A percentile compares a stretch with the other conserved stretches of the same genome.
phyloP scores from a whole-genome alignment of 2,113 vertebrate species.

The Holacanthus passer region DNA sequence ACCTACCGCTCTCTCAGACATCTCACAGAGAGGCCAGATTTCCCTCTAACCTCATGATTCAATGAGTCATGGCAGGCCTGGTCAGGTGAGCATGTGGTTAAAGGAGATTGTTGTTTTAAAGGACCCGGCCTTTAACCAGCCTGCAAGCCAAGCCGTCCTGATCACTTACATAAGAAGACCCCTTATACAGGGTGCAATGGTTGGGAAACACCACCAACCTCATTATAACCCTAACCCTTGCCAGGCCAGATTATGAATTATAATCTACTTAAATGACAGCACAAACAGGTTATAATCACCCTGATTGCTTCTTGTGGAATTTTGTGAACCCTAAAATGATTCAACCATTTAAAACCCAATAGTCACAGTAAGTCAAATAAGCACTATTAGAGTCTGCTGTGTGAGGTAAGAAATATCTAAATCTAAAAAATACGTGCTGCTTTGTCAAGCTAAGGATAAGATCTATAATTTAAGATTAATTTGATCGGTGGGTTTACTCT shows the following conservation, averaged over 20 bases:
- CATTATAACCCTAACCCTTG: constrained; percentile 38
- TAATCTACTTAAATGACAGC: constrained; percentile 52
- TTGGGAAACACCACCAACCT: constrained; percentile 66
- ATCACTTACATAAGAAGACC: constrained; percentile 70
- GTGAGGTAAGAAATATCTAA: not conserved
- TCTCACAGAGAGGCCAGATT: constrained; percentile 40
- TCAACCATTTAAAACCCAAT: not conserved
- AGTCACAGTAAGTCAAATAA: not conserved
- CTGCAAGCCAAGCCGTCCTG: constrained; percentile 33
- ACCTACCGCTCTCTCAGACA: constrained; percentile 45
- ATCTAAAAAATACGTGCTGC: not conserved
- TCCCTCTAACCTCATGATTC: constrained; percentile 60
- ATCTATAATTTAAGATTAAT: not conserved
- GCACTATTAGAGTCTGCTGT: not conserved
- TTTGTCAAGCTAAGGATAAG: not conserved
- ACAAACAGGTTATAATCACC: constrained; percentile 23
- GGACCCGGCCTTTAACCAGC: not conserved
- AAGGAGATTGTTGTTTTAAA: constrained; percentile 54
- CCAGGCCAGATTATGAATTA: constrained; percentile 62
- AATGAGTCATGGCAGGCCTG: constrained; percentile 46
- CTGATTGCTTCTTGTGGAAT: constrained; percentile 13
- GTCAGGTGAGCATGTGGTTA: constrained; percentile 68
- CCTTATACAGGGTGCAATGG: constrained; percentile 26
- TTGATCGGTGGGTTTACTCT: not conserved
- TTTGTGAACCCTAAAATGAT: not conserved